phyloP scores from a whole-genome alignment of 2,113 vertebrate species.

The Myiopsitta monachus region DNA sequence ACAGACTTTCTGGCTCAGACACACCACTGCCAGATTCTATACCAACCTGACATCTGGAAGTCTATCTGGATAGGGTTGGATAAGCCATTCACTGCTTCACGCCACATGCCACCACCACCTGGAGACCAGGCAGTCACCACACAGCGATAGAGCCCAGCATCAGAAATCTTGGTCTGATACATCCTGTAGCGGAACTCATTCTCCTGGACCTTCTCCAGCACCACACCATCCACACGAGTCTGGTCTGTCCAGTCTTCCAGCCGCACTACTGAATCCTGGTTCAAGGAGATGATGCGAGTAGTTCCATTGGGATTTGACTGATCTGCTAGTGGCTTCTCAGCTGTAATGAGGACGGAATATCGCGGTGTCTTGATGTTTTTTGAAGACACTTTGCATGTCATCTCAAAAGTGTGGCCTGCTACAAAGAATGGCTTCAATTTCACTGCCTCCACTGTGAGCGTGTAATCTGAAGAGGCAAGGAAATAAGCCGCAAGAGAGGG shows the following conservation, averaged over 20 bases:
- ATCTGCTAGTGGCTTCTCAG: constrained; percentile 73
- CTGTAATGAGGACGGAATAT: constrained; percentile 87
- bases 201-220: constrained; percentile 87
- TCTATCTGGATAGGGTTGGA: constrained; percentile 89
- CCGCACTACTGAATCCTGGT: constrained; percentile 84
- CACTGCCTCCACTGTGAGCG: constrained; percentile 78
- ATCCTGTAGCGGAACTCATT: constrained; percentile 90
- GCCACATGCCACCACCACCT: constrained; percentile 81
- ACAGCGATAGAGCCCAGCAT: constrained; percentile 90
- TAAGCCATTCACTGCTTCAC: constrained; percentile 74
- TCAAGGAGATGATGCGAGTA: constrained; percentile 86
- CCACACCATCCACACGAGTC: constrained; percentile 80
- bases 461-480: constrained; percentile 71
- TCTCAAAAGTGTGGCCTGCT: constrained; percentile 93
- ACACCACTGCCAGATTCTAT: background rate
- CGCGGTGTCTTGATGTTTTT: constrained; percentile 86
- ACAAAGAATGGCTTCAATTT: constrained; percentile 82
- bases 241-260: constrained; percentile 84
- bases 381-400: constrained; percentile 85
- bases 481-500: constrained; percentile 5
- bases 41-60: constrained; percentile 89
- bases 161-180: constrained; percentile 86
- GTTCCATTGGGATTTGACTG: constrained; percentile 54
- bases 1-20: background rate
- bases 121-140: constrained; percentile 88